Conservation (phyloP, 2,888 invertebrate genomes). For the Mythimna albipuncta region DNA sequence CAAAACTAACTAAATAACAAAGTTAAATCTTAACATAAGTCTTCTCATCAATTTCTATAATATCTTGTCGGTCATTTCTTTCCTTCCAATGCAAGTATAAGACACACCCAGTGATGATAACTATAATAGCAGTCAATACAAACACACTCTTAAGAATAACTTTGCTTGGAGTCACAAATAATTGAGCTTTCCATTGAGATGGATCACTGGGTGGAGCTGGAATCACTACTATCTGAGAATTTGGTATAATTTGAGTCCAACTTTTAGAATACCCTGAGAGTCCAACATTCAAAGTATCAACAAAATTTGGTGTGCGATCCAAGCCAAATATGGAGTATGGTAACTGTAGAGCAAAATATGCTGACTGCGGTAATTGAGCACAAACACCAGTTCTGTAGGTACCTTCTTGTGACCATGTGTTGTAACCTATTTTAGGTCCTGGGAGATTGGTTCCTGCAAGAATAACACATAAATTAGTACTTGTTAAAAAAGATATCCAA, state of each 20-base stretch:
- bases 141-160: conserved; percentile 97
- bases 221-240: conserved; percentile 99
- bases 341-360: conserved; percentile 97
- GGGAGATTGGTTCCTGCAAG: conserved; percentile 95
- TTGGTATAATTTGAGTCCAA: conserved; percentile 98
- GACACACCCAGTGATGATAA: conserved; percentile 96
- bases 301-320: conserved; percentile 99
- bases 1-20: conserved; percentile 2
- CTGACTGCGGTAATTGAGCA: conserved; percentile 97
- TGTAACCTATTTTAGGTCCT: conserved; percentile 96
- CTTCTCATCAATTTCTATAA: conserved; percentile 87
- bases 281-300: conserved; percentile 96
- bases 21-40: conserved; percentile 84
- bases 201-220: conserved; percentile 95
- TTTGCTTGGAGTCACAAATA: conserved; percentile 98
- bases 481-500: neutral
- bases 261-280: conserved; percentile 93
- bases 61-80: conserved; percentile 88
- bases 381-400: conserved; percentile 94
- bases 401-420: conserved; percentile 97
- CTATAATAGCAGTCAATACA: conserved; percentile 96
- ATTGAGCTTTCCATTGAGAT: conserved; percentile 96
- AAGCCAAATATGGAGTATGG: conserved; percentile 99
- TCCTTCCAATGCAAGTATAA: conserved; percentile 97
- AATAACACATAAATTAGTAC: conserved; percentile 5